Base-by-base conservation (phyloP, 1,140 invertebrate species). In the Drosophila arizonae region DNA sequence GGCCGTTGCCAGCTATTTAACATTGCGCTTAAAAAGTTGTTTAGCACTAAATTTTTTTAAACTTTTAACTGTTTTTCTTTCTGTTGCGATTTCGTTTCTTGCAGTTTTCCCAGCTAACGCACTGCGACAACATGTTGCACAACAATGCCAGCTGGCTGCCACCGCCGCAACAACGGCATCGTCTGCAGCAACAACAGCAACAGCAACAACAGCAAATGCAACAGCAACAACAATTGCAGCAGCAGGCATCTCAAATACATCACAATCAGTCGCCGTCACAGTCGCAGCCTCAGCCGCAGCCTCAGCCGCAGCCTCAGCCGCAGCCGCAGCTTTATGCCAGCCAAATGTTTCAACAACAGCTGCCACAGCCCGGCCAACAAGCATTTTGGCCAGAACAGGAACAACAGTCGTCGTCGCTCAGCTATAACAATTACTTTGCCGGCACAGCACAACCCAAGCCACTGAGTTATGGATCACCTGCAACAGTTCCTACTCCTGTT, bases 91-190 rank as follows among this genome's bases (percentile, higher is more conserved):
- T 6, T 30, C 0, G 6, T 33, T 58, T 60, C 1, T 15, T 67
- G 21, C 43, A 62, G 56, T 46, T 50, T 52, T 61, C 55, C 13
- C 26, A 81, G 78, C 26, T 73, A 55, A 68, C 48, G 36, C 36
- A 64, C 39, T 46, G 79, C 41, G 46, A 68, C 71, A 76, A 86
- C 26, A 86, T 86, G 81, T 81, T 86, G 81, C 82, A 87, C 76
- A 86, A 86, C 43, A 86, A 86, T 67, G 75, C 79, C 28, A 71
- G 77, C 28, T 86, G 81, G 81, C 76, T 76, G 62, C 81, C 78
- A 60, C 82, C 81, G 13, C 81, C 69, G 45, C 81, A 68, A 24
- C 66, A 41, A 36, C 77, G 30, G 5, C 77, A 51, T n/a, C 78
- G 70, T 4, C 62, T 54, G 13, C 81, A 63, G 11, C 72, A 71